Percentiles rank a stretch among this genome's conserved stretches.
Conservation (phyloP, 2,113 vertebrate species). For the Scomber colias region DNA sequence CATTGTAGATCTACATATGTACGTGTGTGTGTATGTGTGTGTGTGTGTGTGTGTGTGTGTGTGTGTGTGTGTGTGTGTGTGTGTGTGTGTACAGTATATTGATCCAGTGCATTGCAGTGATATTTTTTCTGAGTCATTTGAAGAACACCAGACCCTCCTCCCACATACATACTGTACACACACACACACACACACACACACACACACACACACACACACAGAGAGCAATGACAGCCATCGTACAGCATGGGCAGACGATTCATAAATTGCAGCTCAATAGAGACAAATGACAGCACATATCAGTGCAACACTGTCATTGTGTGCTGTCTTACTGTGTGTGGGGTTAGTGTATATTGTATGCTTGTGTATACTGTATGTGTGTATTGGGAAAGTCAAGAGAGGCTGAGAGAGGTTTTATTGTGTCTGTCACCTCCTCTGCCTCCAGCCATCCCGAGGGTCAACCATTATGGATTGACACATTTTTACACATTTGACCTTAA, state of each 20-base stretch:
- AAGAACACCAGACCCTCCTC: constrained; percentile 56
- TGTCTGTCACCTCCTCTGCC: constrained; percentile 51
- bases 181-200: constrained; percentile 22
- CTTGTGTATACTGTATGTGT: neutral
- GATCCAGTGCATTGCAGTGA: constrained; percentile 29
- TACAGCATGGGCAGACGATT: constrained; percentile 35
- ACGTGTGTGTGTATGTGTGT: constrained; percentile 4
- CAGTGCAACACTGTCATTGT: constrained; percentile 15
- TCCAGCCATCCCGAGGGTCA: constrained; percentile 30
- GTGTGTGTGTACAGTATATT: constrained; percentile 3
- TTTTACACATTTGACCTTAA: constrained; percentile 68
- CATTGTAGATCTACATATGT: neutral
- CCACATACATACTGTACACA: neutral
- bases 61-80: constrained; percentile 1
- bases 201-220: constrained; percentile 14
- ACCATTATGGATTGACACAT: constrained; percentile 66
- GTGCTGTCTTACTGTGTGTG: neutral
- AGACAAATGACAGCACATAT: constrained; percentile 48
- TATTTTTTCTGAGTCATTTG: constrained; percentile 62
- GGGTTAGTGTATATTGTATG: neutral
- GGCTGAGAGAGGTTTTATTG: constrained; percentile 30
- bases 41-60: constrained; percentile 16
- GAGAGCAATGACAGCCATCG: constrained; percentile 4
- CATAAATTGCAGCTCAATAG: constrained; percentile 49
- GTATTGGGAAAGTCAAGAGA: constrained; percentile 24